phyloP scores from a whole-genome alignment of 1,140 invertebrate genomes.

The Nixonia krombeini region DNA sequence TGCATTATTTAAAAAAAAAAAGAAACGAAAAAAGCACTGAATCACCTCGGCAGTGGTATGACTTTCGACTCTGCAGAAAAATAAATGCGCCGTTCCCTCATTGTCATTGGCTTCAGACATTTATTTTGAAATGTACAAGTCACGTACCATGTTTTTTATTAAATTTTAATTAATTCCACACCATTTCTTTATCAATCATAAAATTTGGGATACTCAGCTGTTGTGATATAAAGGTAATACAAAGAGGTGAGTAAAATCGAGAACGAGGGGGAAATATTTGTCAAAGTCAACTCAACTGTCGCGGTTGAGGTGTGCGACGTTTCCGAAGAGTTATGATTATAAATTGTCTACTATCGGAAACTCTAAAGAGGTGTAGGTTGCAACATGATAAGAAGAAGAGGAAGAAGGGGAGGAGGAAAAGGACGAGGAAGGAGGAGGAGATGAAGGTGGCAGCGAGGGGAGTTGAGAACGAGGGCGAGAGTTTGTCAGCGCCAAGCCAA shows the following conservation, averaged over 20 bases:
- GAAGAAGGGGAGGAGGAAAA: conserved; percentile 16
- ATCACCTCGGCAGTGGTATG: conserved; percentile 48
- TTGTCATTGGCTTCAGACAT: no score
- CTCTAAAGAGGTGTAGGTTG: conserved; percentile 45
- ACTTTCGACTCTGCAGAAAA: conserved; percentile 24
- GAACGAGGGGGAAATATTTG: conserved; percentile 4
- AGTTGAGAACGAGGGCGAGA: conserved; percentile 43
- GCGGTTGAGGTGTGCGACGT: conserved; percentile 27
- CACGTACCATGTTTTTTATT: no score
- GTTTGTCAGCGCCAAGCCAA: conserved; percentile 64
- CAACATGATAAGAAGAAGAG: conserved; percentile 12
- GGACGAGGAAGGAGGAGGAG: conserved; percentile 12
- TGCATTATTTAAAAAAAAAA: conserved; percentile 56
- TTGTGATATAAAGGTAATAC: conserved; percentile 18
- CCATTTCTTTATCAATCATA: no score
- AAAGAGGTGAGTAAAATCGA: neutral
- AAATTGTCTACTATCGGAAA: conserved; percentile 57
- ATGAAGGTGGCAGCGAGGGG: no score
- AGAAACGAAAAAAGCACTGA: no score
- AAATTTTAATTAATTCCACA: no score
- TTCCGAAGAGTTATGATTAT: conserved; percentile 57
- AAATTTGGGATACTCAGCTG: neutral
- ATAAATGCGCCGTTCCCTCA: no score
- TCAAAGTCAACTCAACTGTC: conserved; percentile 23
- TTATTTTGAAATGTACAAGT: no score